Percentiles rank a stretch among this genome's conserved stretches.
phyloP scores from a whole-genome alignment of 1,140 invertebrate genomes.

The Oppia nitens region DNA sequence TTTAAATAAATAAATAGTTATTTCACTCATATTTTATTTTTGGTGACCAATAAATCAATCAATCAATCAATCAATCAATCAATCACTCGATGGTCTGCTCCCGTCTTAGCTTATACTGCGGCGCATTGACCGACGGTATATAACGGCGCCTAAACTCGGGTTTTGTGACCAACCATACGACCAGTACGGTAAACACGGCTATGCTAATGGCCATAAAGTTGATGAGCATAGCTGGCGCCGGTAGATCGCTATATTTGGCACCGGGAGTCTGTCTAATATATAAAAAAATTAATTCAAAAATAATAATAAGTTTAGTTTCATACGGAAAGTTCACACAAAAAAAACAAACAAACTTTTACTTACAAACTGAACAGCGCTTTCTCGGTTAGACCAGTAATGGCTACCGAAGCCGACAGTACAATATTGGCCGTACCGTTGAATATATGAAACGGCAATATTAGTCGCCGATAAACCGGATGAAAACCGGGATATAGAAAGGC shows the following conservation, averaged over 20 bases:
- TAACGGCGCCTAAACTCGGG: conserved; percentile 10
- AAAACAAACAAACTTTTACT: conserved; percentile 24
- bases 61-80: background rate
- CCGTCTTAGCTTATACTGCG: conserved; percentile 7
- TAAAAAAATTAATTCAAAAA: background rate
- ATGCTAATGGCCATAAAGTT: conserved; percentile 12
- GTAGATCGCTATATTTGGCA: background rate
- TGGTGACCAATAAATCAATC: too few relatives aligned
- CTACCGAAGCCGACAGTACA: conserved; percentile 44
- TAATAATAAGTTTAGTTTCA: too few relatives aligned
- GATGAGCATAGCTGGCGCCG: conserved; percentile 1
- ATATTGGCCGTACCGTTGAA: conserved; percentile 60
- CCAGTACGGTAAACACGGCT: conserved; percentile 8
- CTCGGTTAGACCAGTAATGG: conserved; percentile 61
- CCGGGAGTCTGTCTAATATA: background rate
- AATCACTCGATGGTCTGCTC: conserved; percentile 2
- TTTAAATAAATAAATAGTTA: too few relatives aligned
- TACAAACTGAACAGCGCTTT: conserved; percentile 52
- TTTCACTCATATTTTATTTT: too few relatives aligned
- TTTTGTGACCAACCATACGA: conserved; percentile 12
- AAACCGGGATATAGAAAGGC: conserved; percentile 20
- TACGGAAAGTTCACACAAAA: too few relatives aligned
- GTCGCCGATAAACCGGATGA: conserved; percentile 28
- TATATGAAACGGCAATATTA: conserved; percentile 61
- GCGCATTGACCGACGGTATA: conserved; percentile 1